Conservation (phyloP, 2,797 vertebrate species). For the Acropternis orthonyx region DNA sequence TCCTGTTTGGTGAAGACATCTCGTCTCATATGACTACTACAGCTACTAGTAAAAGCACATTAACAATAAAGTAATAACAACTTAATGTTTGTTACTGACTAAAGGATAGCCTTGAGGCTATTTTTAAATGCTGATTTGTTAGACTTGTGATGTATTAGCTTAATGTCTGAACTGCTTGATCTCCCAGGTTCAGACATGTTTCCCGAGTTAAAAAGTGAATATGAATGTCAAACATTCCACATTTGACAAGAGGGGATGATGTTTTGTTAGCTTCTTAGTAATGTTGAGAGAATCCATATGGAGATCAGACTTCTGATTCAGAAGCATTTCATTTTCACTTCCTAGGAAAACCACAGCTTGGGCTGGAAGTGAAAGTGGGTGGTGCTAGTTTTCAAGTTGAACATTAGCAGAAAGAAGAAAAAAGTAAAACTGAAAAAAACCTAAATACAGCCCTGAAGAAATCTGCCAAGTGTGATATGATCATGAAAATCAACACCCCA, state of each 20-base stretch:
- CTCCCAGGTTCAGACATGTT: neutral
- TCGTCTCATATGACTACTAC: neutral
- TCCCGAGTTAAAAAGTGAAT: neutral
- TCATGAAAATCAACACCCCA: neutral
- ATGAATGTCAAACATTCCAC: neutral
- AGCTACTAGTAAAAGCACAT: neutral
- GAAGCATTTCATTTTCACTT: slow-evolving; percentile 18
- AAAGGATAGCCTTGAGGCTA: neutral
- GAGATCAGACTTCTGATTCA: slow-evolving; percentile 7
- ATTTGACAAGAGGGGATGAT: neutral
- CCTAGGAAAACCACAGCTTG: neutral
- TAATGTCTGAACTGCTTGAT: neutral
- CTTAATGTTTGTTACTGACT: neutral
- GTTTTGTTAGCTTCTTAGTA: neutral
- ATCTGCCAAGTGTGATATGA: fast-evolving
- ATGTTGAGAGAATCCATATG: neutral
- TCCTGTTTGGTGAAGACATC: neutral
- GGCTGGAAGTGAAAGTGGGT: neutral
- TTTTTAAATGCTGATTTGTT: neutral
- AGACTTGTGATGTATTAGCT: neutral
- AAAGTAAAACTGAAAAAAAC: neutral
- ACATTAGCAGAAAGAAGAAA: neutral
- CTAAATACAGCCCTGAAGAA: neutral
- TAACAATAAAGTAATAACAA: neutral
- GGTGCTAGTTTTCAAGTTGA: neutral